A percentile compares a stretch with the other conserved stretches of the same genome.
These are phyloP conservation scores for Notothenia coriiceps DNA, from an alignment of 2,113 vertebrate genomes.

Conservation along the genomic window DNA sequence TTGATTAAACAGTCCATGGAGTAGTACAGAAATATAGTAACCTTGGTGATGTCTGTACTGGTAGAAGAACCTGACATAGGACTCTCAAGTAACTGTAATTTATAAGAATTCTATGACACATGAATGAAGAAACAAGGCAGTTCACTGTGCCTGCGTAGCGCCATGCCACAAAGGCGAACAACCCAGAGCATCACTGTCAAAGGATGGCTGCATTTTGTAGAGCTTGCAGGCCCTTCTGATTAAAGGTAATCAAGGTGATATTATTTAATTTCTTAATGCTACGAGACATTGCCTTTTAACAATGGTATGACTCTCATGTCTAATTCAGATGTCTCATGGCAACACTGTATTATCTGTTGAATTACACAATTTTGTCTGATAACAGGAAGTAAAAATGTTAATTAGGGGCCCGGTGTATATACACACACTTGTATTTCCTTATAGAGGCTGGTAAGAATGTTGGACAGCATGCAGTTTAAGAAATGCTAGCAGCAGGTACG, in stretches of 20 bases:
- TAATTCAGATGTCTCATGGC: neutral
- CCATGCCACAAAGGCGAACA: slow-evolving; percentile 11
- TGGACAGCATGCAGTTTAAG: neutral
- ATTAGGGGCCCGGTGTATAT: neutral
- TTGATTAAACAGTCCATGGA: slow-evolving; percentile 52
- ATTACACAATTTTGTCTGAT: neutral
- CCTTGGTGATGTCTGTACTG: slow-evolving; percentile 6
- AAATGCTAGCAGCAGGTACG: no score
- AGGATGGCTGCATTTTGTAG: slow-evolving; percentile 23
- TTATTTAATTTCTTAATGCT: no score
- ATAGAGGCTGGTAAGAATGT: neutral
- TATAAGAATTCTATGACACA: slow-evolving; percentile 8
- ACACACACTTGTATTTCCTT: neutral
- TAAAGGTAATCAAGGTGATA: neutral
- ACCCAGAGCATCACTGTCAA: neutral
- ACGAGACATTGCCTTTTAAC: neutral
- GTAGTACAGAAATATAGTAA: slow-evolving; percentile 20
- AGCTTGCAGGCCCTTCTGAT: slow-evolving; percentile 14
- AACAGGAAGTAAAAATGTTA: neutral
- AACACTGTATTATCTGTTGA: neutral
- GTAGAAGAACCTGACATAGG: slow-evolving; percentile 9
- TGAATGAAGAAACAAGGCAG: slow-evolving; percentile 21
- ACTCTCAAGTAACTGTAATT: slow-evolving; percentile 20
- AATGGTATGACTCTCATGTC: neutral
- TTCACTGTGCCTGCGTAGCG: neutral